Conservation (phyloP, 2,888 invertebrate genomes). For the Thera britannica region DNA sequence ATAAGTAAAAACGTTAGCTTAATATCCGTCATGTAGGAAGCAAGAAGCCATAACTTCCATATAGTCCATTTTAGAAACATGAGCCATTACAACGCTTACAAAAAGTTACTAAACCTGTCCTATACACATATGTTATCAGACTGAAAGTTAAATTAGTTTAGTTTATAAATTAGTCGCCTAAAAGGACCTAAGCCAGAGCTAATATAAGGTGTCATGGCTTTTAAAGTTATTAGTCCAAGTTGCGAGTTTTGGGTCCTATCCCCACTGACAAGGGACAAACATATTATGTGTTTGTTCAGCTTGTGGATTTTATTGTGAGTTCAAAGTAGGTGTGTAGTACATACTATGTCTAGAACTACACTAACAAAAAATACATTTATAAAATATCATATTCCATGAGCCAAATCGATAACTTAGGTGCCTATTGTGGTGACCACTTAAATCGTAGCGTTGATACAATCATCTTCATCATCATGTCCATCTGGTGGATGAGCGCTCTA, state of each 20-base stretch:
- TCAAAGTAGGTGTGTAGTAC: too few species aligned
- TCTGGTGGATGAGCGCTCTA: too few species aligned
- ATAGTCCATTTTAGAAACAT: neutral
- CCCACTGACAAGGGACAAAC: too few species aligned
- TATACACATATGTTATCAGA: slow-evolving; percentile 2
- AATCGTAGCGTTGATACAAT: too few species aligned
- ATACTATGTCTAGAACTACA: too few species aligned
- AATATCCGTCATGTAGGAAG: neutral
- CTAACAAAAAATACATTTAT: too few species aligned
- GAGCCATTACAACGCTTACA: neutral
- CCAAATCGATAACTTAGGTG: too few species aligned
- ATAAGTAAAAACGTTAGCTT: neutral
- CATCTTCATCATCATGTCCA: too few species aligned
- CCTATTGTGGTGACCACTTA: too few species aligned
- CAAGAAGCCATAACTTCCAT: neutral
- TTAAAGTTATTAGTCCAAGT: neutral
- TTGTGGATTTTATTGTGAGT: too few species aligned
- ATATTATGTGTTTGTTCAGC: too few species aligned
- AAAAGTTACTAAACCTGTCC: neutral
- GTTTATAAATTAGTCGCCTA: slow-evolving; percentile 2
- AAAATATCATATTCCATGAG: too few species aligned
- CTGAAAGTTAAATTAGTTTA: slow-evolving; percentile 2
- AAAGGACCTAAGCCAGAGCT: neutral
- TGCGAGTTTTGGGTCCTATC: neutral
- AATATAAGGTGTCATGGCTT: neutral